These are phyloP conservation scores for Albula glossodonta DNA, from an alignment of 2,113 vertebrate genomes.

Conservation along the genomic window DNA sequence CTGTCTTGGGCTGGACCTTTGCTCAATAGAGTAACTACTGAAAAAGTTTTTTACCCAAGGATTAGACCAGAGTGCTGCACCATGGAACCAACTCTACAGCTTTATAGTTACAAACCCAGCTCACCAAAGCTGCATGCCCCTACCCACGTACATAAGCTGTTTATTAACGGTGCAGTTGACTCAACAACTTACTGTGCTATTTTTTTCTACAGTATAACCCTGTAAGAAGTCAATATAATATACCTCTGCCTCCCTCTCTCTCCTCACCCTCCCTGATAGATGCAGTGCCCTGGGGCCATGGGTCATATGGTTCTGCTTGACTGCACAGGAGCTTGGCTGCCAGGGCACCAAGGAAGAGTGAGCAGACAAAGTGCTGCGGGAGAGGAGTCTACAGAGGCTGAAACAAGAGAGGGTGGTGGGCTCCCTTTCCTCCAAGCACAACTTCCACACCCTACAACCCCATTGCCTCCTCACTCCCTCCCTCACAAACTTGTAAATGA, in stretches of 20 bases:
- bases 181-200: background rate
- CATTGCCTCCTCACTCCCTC: too few relatives aligned
- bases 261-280: conserved; percentile 32
- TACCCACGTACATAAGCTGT: background rate
- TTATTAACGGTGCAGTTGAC: background rate
- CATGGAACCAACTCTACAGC: background rate
- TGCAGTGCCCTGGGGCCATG: conserved; percentile 30
- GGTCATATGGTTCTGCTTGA: background rate
- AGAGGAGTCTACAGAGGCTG: conserved; percentile 2
- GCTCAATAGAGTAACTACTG: background rate
- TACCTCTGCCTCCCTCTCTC: conserved; percentile 25
- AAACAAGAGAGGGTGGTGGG: background rate
- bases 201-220: background rate
- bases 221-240: background rate
- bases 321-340: conserved; percentile 14
- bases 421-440: background rate
- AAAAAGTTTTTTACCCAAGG: background rate
- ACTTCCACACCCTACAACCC: background rate
- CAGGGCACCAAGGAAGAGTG: background rate
- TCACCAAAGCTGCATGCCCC: background rate
- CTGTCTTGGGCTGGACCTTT: background rate
- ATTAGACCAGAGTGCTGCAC: background rate
- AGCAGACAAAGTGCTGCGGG: background rate
- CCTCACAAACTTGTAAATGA: background rate
- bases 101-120: background rate